These are phyloP conservation scores for Strigamia maritima DNA, from an alignment of 2,888 invertebrate species.

Conservation along the genomic window DNA sequence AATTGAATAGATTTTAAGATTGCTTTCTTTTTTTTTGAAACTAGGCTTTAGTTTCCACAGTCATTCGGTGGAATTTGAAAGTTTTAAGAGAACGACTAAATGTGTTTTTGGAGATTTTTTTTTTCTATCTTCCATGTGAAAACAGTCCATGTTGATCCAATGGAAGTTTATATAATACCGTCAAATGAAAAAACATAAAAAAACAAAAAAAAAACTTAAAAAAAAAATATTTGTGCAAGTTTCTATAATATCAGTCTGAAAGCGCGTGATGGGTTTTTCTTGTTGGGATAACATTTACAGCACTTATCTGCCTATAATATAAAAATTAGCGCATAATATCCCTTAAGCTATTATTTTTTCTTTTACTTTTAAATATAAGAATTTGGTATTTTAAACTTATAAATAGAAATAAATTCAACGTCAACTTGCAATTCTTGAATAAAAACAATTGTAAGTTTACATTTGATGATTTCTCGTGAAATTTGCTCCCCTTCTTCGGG, in stretches of 20 bases:
- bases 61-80: not conserved
- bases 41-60: not conserved
- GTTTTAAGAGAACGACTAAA: not conserved
- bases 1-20: not conserved
- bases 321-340: not conserved
- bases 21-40: not conserved
- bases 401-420: not conserved
- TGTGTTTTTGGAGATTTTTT: slow-evolving; percentile 18
- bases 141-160: not conserved
- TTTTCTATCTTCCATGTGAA: slow-evolving; percentile 2
- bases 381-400: not conserved
- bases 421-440: not conserved
- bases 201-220: not conserved
- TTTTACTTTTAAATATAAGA: not conserved
- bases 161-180: slow-evolving; percentile 23
- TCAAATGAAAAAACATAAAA: not conserved
- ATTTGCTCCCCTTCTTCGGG: not conserved
- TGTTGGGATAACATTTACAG: slow-evolving; percentile 5
- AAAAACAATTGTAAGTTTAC: not conserved
- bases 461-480: not conserved
- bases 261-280: slow-evolving; percentile 23
- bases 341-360: not conserved
- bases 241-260: slow-evolving; percentile 23
- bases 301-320: not conserved
- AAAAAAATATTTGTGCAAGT: slow-evolving; percentile 23